These are phyloP conservation scores for Lacanobia wlatinum DNA, from an alignment of 2,888 invertebrate species.

Conservation along the genomic window DNA sequence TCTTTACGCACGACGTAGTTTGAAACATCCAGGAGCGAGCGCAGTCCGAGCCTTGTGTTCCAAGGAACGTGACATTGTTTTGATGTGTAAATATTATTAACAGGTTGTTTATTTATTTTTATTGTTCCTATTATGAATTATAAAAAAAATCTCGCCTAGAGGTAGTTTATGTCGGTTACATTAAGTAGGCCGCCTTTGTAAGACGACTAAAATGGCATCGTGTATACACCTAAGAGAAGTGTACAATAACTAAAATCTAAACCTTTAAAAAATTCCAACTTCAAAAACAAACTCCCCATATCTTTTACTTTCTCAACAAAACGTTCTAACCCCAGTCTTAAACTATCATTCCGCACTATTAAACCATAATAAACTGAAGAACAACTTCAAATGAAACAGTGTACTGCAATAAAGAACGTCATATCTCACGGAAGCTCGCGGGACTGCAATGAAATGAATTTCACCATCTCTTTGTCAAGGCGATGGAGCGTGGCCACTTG, in stretches of 20 bases:
- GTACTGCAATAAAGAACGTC: constrained; percentile 70
- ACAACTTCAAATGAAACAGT: constrained; percentile 68
- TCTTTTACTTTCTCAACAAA: constrained; percentile 39
- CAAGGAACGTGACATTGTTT: too few relatives aligned
- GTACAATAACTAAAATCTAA: background rate
- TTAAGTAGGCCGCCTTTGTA: too few relatives aligned
- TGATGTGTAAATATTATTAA: too few relatives aligned
- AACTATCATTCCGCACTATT: constrained; percentile 64
- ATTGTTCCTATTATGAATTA: too few relatives aligned
- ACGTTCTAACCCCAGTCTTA: constrained; percentile 51
- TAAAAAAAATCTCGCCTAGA: too few relatives aligned
- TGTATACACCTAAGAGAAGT: too few relatives aligned
- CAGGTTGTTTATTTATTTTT: too few relatives aligned
- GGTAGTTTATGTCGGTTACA: too few relatives aligned
- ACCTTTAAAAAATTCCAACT: background rate
- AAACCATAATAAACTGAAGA: constrained; percentile 65
- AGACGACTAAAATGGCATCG: too few relatives aligned
- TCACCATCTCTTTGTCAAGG: constrained; percentile 66
- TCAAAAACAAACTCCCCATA: constrained; percentile 2
- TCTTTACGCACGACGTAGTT: too few relatives aligned
- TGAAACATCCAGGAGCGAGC: too few relatives aligned
- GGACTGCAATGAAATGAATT: constrained; percentile 67
- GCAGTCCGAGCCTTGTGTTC: too few relatives aligned
- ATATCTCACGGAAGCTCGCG: constrained; percentile 66
- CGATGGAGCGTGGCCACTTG: constrained; percentile 63